These are phyloP conservation scores for Vulpes ferrilata DNA, from an alignment of 2,113 vertebrate species.

Conservation along the genomic window DNA sequence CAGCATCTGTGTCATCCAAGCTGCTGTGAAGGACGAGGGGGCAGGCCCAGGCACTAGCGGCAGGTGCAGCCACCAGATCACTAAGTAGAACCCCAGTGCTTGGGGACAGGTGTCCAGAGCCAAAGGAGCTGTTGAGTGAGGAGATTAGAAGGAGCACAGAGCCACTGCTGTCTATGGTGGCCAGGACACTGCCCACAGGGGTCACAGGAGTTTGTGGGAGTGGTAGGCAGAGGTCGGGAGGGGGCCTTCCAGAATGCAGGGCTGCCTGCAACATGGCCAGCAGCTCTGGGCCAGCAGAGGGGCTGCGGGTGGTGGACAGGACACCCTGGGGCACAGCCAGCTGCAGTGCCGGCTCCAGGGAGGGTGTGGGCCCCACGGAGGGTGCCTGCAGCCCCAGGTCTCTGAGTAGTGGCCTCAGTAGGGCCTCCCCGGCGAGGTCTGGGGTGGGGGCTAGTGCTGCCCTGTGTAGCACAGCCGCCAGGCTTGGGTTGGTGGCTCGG, in stretches of 20 bases:
- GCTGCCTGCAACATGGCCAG: conserved; percentile 75
- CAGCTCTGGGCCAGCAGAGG: conserved; percentile 81
- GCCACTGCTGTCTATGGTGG: conserved; percentile 79
- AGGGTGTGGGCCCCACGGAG: not conserved
- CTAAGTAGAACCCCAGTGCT: conserved; percentile 85
- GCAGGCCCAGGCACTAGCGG: conserved; percentile 76
- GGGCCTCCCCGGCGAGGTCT: conserved; percentile 63
- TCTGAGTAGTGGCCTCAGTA: conserved; percentile 78
- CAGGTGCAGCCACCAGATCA: conserved; percentile 70
- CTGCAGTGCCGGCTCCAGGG: conserved; percentile 65
- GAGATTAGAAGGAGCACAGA: conserved; percentile 84
- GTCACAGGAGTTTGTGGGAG: not conserved
- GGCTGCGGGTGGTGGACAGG: conserved; percentile 71
- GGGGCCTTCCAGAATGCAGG: not conserved
- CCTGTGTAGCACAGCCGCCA: conserved; percentile 74
- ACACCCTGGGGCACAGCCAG: conserved; percentile 28
- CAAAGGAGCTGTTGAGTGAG: conserved; percentile 87
- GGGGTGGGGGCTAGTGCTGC: not conserved
- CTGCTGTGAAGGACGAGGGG: conserved; percentile 80
- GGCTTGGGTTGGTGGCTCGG: conserved; percentile 66
- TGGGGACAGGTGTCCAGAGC: conserved; percentile 83
- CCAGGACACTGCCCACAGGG: conserved; percentile 78
- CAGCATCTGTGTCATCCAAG: not conserved
- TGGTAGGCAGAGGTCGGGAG: not conserved
- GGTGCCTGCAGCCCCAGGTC: conserved; percentile 74